Base-by-base conservation (phyloP, 1,140 invertebrate genomes). In the Sycophila sp. region DNA sequence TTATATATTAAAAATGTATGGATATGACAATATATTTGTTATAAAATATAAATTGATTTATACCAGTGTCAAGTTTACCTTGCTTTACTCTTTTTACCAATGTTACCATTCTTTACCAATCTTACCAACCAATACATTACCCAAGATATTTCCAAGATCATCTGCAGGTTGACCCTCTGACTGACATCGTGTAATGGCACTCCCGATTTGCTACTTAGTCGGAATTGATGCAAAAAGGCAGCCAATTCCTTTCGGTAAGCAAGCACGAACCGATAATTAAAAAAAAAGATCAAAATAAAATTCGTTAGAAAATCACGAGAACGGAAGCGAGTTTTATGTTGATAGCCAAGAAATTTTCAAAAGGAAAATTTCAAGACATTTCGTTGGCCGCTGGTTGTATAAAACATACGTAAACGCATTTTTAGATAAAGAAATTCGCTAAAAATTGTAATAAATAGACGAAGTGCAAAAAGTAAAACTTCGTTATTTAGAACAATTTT, bases 121-220 rank as follows among this genome's bases (percentile, higher is more conserved):
- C n/a, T 64, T 40, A 55, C 38, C 42, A 58, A n/a, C 38, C 38
- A 24, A 51, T 40, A 62, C 59, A 53, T 36, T 69, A 62, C 58
- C n/a, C 58, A 59, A 19, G 32, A 40, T 19, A 55, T 3, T 26
- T 2, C 4, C 3, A 1, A 51, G 5, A 10, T 8, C 3, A 1
- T 45, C 3, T 6, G 34, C 38, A 10, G 55, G 30, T 2, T 24
- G 28, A 58, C 32, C 55, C 19, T 34, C 28, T 40, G 0, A 26
- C 38, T 26, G 10, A 2, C 19, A 34, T 59, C 15, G 8, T 59
- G 15, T n/a, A 22, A 24, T 45, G 22, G 22, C 69, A 71, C 69
- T 71, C 69, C 69, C 69, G 69, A 0, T 71, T 70, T 58, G 62
- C 55, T 64, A 65, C 69, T 19, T 71, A 71, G 26, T 71, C 69